Base-by-base conservation (phyloP, 2,797 vertebrate genomes). In the Picus viridis region DNA sequence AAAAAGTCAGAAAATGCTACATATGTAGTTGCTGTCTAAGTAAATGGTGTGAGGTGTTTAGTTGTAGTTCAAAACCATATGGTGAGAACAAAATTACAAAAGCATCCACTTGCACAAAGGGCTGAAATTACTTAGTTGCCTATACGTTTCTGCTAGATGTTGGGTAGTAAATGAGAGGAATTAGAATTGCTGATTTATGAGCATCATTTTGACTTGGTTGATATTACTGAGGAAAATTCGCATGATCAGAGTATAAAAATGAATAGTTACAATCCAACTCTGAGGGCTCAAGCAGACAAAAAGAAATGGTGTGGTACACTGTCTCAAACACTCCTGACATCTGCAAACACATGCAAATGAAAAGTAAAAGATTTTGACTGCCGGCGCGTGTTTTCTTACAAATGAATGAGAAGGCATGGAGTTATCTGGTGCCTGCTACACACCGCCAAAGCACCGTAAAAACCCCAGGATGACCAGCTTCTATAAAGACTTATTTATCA, bases 401-500 rank as follows among this genome's bases (percentile, higher is more conserved):
- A 74, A 72, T 30, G 63, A 69, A 27, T 26, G 64, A 58, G 65
- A 87, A 91, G 62, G 32, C 13, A 1, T 24, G 29, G 61, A 94
- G 71, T 93, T 86, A 10, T 89, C 90, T 89, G 71, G 54, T 94
- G 82, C 83, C 76, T 94, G 89, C 77, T 84, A 32, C 39, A 56
- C 14, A 62, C 36, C 68, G 88, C 61, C 76, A 74, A 89, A 95
- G 76, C 83, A 79, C 45, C 0, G 1, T 39, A 53, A 82, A 82
- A 56, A 84, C 79, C 79, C 83, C 7, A 95, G 5, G 70, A 85
- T 94, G 93, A 92, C 93, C 90, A 89, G 88, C 86, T 94, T 94
- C 93, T 87, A 94, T 78, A 90, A 89, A 92, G 79, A 83, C 70
- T 92, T 96, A 95, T 91, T 95, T 96, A 93, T 94, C 92, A 76